These are phyloP conservation scores for Syndactyla subalaris DNA, from an alignment of 2,797 vertebrate genomes.

Conservation along the genomic window DNA sequence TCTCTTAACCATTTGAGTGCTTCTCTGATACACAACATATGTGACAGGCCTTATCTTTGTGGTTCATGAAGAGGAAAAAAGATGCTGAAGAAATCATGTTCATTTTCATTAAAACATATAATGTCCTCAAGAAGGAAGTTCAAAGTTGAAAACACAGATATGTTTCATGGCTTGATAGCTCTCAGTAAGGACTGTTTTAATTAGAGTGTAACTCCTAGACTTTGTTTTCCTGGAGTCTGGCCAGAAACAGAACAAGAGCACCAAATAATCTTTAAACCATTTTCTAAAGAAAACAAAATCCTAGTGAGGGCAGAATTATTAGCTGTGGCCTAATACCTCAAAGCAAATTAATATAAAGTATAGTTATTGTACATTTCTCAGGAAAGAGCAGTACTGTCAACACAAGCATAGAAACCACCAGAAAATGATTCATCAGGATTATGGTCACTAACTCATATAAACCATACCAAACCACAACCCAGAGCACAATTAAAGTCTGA, in stretches of 20 bases:
- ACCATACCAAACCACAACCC: neutral
- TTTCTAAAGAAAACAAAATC: slow-evolving; percentile 52
- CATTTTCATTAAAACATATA: slow-evolving; percentile 44
- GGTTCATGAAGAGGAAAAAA: neutral
- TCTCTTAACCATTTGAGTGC: slow-evolving; percentile 51
- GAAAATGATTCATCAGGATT: neutral
- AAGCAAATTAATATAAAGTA: slow-evolving; percentile 14
- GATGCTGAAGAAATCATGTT: slow-evolving; percentile 25
- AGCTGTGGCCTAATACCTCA: slow-evolving; percentile 32
- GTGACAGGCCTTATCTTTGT: slow-evolving; percentile 23
- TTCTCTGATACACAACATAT: slow-evolving; percentile 58
- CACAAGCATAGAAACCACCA: neutral
- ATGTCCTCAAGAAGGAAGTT: slow-evolving; percentile 54
- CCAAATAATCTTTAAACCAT: neutral
- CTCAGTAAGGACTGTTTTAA: slow-evolving; percentile 33
- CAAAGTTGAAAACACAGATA: slow-evolving; percentile 53
- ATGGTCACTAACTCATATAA: neutral
- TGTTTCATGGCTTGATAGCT: neutral
- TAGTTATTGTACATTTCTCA: neutral
- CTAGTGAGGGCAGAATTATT: slow-evolving; percentile 40
- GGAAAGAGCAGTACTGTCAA: neutral
- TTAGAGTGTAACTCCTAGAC: slow-evolving; percentile 32
- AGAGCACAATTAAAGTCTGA: neutral
- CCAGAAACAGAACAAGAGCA: slow-evolving; percentile 11
- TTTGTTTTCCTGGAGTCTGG: slow-evolving; percentile 46